phyloP scores from a whole-genome alignment of 1,140 invertebrate species.

The Drosophila ercepeae region DNA sequence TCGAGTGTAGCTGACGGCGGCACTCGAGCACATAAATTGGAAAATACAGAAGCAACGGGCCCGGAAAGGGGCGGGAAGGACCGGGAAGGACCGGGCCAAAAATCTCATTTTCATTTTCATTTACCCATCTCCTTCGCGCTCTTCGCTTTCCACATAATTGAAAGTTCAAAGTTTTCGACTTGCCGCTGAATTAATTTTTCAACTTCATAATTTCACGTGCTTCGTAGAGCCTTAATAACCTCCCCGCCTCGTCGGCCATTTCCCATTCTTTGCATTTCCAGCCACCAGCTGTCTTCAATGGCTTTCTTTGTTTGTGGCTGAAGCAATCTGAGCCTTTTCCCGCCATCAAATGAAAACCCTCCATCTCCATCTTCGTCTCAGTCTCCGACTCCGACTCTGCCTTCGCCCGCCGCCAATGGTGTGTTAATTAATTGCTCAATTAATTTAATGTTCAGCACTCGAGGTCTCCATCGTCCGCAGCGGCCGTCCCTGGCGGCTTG shows the following conservation, averaged over 20 bases:
- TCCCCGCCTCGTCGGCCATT: slow-evolving; percentile 14
- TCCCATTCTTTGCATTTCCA: slow-evolving; percentile 8
- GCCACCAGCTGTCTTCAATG: slow-evolving; percentile 62
- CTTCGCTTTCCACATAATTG: slow-evolving; percentile 68
- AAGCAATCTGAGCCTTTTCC: slow-evolving; percentile 38
- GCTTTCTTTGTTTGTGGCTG: slow-evolving; percentile 68
- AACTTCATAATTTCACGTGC: slow-evolving; percentile 79
- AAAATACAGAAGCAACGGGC: slow-evolving; percentile 50
- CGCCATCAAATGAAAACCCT: slow-evolving; percentile 51
- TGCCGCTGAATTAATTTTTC: slow-evolving; percentile 81
- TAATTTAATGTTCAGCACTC: slow-evolving; percentile 73
- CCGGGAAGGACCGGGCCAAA: slow-evolving; percentile 16
- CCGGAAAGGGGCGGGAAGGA: slow-evolving; percentile 2
- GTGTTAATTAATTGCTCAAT: slow-evolving; percentile 82
- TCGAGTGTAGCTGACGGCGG: slow-evolving; percentile 74
- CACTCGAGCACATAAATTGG: slow-evolving; percentile 78
- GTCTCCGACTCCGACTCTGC: background rate
- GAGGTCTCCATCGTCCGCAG: slow-evolving; percentile 9
- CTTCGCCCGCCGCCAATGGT: slow-evolving; percentile 51
- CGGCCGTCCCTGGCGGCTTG: slow-evolving; percentile 13
- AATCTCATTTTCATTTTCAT: slow-evolving; percentile 63
- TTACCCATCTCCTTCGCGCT: slow-evolving; percentile 45
- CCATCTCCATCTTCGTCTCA: slow-evolving; percentile 3
- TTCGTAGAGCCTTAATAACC: slow-evolving; percentile 69
- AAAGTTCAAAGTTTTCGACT: slow-evolving; percentile 77